Evolutionary conservation across 53 echinoderm and acorn worm species (phyloP), one percentile per base, ranked within the genome.

Genomic region (Glandiceps talaboti): DNA sequence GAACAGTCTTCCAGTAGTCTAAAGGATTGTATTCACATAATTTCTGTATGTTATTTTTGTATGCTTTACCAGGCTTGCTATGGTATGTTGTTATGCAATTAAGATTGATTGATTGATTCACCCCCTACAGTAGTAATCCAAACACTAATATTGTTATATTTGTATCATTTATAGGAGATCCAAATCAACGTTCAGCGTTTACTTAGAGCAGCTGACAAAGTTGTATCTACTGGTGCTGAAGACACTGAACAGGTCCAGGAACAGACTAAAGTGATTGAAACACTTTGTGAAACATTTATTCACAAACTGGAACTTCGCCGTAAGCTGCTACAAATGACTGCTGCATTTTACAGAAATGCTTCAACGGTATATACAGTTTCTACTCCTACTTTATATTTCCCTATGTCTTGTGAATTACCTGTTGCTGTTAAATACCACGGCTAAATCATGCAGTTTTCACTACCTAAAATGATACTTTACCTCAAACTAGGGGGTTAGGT

Each of bases 261-360:
- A 79, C 94, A 99, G 81, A 94, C 99, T 27, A 87, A 91, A 79
- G 99, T 91, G 32, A 92, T 99, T 29, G 89, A 94, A 76, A 91
- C 90, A 1, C 82, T 99, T 1, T 94, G 99, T 79, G 91, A 99
- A 76, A 87, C 90, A 79, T 99, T 94, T 85, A 89, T 91, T 84
- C 83, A 84, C 31, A 83, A 85, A 30, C 82, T 99, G 30, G 94
- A 89, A 75, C 86, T 92, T 25, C 81, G 94, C n/a, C 88, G 89
- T 12, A 86, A 86, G 33, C 78, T 88, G n/a, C 92, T 99, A 26
- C 91, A 94, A 80, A 87, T 85, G 29, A 87, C 89, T 26, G 33
- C 87, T 79, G 99, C 93, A 87, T 99, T 97, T 83, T 94, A 91
- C 85, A 85, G 89, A 32, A 92, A 99, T 76, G 91, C 94, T 80